Evolutionary conservation across 2,113 vertebrate species (phyloP).

Genomic region (Mormoops blainvillei): DNA sequence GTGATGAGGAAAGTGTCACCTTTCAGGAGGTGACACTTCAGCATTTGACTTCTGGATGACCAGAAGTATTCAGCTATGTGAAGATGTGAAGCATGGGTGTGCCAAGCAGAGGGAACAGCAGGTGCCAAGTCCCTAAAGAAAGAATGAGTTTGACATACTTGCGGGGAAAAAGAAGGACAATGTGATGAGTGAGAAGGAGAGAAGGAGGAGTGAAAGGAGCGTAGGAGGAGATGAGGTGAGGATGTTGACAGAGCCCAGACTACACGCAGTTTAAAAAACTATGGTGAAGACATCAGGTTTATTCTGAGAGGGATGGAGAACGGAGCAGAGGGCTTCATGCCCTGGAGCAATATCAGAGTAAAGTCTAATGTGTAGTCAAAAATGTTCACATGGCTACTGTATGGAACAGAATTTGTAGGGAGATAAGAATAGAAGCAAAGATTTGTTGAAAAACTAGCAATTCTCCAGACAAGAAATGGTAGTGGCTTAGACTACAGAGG

Average conservation of each 20-base stretch:
- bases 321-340: not conserved
- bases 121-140: not conserved
- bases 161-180: not conserved
- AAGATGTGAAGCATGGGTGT: not conserved
- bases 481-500: accelerated
- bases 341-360: not conserved
- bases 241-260: accelerated
- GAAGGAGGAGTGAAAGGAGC: not conserved
- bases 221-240: not conserved
- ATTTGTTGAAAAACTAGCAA: not conserved
- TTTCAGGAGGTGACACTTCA: not conserved
- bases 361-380: not conserved
- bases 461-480: not conserved
- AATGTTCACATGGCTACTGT: not conserved
- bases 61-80: not conserved
- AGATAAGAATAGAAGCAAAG: not conserved
- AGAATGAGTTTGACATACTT: not conserved
- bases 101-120: not conserved
- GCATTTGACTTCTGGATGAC: not conserved
- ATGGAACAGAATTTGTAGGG: too few species aligned
- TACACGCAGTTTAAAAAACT: not conserved
- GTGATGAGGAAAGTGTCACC: not conserved
- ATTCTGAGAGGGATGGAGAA: not conserved
- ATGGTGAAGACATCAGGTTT: not conserved
- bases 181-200: not conserved